Evolutionary conservation across 2,888 invertebrate species (phyloP).

Genomic region (Amphipyra berbera): DNA sequence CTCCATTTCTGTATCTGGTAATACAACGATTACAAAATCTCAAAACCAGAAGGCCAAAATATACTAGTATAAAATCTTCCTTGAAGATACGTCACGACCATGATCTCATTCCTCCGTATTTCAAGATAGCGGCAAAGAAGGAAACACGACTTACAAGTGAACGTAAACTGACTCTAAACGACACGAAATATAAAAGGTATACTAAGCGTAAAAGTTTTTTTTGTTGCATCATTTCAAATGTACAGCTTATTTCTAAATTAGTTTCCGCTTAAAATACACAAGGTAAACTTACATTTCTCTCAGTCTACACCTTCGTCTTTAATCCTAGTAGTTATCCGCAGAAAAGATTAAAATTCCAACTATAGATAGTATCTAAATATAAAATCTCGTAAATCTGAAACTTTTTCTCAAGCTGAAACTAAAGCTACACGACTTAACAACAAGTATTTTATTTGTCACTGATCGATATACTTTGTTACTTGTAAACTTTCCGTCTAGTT

Average conservation of each 20-base stretch:
- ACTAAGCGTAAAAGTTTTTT: neutral
- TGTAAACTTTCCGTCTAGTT: constrained; percentile 34
- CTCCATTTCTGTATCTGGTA: no score
- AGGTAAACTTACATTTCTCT: no score
- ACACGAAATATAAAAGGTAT: constrained; percentile 4
- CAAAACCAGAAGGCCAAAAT: no score
- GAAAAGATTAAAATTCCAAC: constrained; percentile 31
- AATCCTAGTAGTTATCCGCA: neutral
- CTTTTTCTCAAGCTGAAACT: constrained; percentile 38
- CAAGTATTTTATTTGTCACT: constrained; percentile 42
- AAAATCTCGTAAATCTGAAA: constrained; percentile 47
- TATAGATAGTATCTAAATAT: constrained; percentile 27
- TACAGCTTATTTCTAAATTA: no score
- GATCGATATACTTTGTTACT: constrained; percentile 43
- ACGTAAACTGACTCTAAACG: constrained; percentile 5
- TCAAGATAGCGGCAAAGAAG: constrained; percentile 14
- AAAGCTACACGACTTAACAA: constrained; percentile 39
- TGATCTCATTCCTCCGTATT: constrained; percentile 13
- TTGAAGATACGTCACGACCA: constrained; percentile 2
- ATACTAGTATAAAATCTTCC: neutral
- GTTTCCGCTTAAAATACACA: no score
- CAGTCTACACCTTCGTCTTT: no score
- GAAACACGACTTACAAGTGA: constrained; percentile 12
- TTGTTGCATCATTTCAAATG: no score
- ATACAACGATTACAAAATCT: no score